phyloP scores from a whole-genome alignment of 2,888 invertebrate species.

The Carcina quercana region DNA sequence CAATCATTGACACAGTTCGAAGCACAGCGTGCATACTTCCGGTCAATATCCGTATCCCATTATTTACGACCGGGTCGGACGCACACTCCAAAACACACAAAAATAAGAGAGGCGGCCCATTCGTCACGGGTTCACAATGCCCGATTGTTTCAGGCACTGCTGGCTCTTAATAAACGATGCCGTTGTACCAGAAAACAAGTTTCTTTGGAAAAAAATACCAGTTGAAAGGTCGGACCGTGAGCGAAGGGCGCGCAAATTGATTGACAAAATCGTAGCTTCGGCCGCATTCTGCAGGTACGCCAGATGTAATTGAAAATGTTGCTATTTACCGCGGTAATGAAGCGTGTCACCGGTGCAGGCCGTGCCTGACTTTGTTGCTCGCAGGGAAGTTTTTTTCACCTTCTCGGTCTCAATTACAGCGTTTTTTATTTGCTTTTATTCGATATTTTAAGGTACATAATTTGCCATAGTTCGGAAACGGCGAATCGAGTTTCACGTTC shows the following conservation, averaged over 20 bases:
- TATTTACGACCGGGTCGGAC: constrained; percentile 54
- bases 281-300: constrained; percentile 26
- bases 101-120: constrained; percentile 54
- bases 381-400: constrained; percentile 42
- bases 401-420: constrained; percentile 50
- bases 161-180: constrained; percentile 43
- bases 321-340: constrained; percentile 63
- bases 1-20: constrained; percentile 54
- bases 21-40: constrained; percentile 54
- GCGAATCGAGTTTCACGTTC: constrained; percentile 62
- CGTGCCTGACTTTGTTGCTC: constrained; percentile 46
- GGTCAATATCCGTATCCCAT: constrained; percentile 57
- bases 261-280: constrained; percentile 24
- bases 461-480: constrained; percentile 53
- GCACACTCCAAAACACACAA: constrained; percentile 64
- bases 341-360: constrained; percentile 42
- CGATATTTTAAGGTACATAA: constrained; percentile 58
- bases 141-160: constrained; percentile 56
- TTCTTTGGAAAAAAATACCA: constrained; percentile 33
- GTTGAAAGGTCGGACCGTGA: constrained; percentile 30
- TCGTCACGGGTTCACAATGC: constrained; percentile 61
- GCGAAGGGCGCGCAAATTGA: constrained; percentile 2
- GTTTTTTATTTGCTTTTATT: constrained; percentile 48
- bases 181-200: constrained; percentile 48
- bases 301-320: constrained; percentile 54